Evolutionary conservation across 64 coral and sea anemone species (phyloP).

Genomic region (Montipora foliosa): DNA sequence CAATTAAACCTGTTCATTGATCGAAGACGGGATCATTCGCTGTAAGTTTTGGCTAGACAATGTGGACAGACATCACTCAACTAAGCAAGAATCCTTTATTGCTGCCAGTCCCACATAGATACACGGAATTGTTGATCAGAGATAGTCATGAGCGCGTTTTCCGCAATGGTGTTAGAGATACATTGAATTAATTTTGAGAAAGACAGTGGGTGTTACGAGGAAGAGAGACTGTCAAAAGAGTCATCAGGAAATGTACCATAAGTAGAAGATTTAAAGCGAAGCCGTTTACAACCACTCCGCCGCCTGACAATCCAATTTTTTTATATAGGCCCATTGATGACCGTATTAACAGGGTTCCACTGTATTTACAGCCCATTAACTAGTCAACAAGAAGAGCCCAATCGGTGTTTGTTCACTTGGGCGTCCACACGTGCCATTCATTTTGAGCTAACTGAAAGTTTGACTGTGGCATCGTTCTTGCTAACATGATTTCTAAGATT

Average conservation of each 20-base stretch:
- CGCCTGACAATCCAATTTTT: neutral
- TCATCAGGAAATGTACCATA: neutral
- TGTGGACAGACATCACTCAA: neutral
- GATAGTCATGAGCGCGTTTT: conserved; percentile 5
- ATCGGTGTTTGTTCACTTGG: neutral
- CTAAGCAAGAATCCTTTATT: conserved; percentile 44
- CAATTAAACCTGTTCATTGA: conserved; percentile 36
- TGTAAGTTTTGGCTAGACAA: conserved; percentile 50
- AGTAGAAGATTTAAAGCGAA: neutral
- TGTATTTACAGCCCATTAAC: neutral
- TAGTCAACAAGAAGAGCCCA: neutral
- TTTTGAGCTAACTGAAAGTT: neutral
- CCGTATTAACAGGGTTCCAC: neutral
- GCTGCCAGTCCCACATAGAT: neutral
- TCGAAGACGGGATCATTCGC: neutral
- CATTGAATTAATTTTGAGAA: neutral
- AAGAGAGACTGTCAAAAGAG: neutral
- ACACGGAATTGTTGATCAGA: neutral
- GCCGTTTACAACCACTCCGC: neutral
- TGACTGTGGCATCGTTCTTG: neutral
- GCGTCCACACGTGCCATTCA: neutral
- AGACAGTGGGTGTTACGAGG: neutral
- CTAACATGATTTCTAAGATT: neutral
- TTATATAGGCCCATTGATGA: neutral
- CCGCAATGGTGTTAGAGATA: conserved; percentile 3